Conservation (phyloP, 1,140 invertebrate species). For the Drosophila virilis region DNA sequence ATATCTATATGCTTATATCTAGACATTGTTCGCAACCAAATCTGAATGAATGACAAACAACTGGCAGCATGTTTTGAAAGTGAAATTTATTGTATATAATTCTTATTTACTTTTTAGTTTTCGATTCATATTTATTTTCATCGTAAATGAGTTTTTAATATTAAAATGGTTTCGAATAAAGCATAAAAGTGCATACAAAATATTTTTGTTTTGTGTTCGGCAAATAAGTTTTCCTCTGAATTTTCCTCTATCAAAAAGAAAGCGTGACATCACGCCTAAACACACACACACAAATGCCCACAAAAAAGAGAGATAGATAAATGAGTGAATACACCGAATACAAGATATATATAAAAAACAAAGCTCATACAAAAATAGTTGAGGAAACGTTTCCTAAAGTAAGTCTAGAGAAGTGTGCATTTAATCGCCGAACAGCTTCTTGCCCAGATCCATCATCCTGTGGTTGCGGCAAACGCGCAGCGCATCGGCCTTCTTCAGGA, state of each 20-base stretch:
- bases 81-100: constrained; percentile 43
- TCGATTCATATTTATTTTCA: constrained; percentile 36
- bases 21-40: constrained; percentile 2
- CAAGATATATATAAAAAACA: constrained; percentile 10
- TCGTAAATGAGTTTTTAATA: constrained; percentile 51
- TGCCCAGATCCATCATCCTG: constrained; percentile 94
- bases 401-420: background rate
- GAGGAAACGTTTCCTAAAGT: constrained; percentile 24
- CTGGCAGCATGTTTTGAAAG: constrained; percentile 47
- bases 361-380: constrained; percentile 43
- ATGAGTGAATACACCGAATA: constrained; percentile 35
- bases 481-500: constrained; percentile 93
- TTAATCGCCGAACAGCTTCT: constrained; percentile 93
- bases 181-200: constrained; percentile 73
- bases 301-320: constrained; percentile 7
- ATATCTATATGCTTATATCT: constrained; percentile 13
- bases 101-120: constrained; percentile 19
- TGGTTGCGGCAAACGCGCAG: constrained; percentile 93
- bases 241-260: constrained; percentile 24
- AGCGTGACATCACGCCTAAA: constrained; percentile 26
- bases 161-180: constrained; percentile 69
- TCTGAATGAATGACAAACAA: constrained; percentile 47
- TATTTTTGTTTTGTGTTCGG: constrained; percentile 46
- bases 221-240: constrained; percentile 7
- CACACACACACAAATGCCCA: constrained; percentile 29